These are phyloP conservation scores for Ennomos quercinarius DNA, from an alignment of 2,888 invertebrate species.

Conservation along the genomic window DNA sequence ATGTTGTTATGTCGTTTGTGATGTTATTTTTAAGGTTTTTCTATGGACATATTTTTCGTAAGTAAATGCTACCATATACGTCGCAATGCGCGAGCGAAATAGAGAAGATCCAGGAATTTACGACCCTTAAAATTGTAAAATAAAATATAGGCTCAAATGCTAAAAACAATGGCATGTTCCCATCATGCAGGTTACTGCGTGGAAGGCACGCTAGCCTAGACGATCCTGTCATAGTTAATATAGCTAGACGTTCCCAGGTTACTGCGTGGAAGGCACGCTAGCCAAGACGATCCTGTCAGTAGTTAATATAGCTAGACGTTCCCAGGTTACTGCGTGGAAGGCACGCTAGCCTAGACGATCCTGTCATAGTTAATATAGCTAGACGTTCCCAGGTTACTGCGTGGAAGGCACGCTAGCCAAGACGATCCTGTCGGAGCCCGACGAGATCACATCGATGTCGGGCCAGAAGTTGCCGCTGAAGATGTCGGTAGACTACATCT, in stretches of 20 bases:
- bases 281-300: constrained; percentile 97
- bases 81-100: no score
- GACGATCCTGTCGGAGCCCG: constrained; percentile 98
- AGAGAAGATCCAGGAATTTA: no score
- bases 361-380: no score
- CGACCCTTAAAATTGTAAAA: no score
- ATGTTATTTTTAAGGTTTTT: no score
- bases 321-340: constrained; percentile 93
- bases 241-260: constrained; percentile 86
- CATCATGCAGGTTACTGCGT: constrained; percentile 95
- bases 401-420: constrained; percentile 96
- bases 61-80: no score
- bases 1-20: no score
- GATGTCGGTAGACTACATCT: constrained; percentile 99
- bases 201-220: constrained; percentile 96
- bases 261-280: constrained; percentile 95
- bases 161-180: no score
- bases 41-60: no score
- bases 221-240: constrained; percentile 96
- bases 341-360: constrained; percentile 96
- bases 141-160: no score
- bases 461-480: constrained; percentile 98
- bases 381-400: constrained; percentile 88
- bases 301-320: no score
- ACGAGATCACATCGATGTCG: constrained; percentile 97